Conservation (phyloP, 2,797 vertebrate species). For the Falco biarmicus region DNA sequence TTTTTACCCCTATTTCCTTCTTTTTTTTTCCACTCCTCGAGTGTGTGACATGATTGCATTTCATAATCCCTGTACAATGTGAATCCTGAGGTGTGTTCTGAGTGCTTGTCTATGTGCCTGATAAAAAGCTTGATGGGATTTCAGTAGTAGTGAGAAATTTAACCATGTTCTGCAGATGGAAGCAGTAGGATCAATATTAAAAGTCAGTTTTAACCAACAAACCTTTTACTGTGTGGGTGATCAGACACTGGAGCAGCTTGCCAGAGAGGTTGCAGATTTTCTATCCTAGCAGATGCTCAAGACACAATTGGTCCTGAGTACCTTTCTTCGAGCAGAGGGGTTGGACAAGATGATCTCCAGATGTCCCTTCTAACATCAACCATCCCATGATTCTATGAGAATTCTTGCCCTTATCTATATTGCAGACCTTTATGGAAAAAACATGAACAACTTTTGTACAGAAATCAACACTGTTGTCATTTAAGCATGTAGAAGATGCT, state of each 20-base stretch:
- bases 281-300: background rate
- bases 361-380: background rate
- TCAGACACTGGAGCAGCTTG: background rate
- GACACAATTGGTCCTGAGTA: background rate
- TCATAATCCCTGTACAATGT: background rate
- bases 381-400: background rate
- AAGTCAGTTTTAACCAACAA: background rate
- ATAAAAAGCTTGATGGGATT: background rate
- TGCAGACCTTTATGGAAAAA: background rate
- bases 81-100: background rate
- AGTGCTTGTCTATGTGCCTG: background rate
- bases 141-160: background rate
- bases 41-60: background rate
- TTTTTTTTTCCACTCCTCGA: background rate
- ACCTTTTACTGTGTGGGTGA: background rate
- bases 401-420: background rate
- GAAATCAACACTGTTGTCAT: background rate
- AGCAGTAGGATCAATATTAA: background rate
- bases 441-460: background rate
- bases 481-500: background rate
- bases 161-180: background rate
- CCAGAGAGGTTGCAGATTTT: background rate
- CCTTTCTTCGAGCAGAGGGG: background rate
- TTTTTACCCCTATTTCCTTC: background rate
- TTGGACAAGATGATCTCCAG: background rate